Percentiles rank a stretch among this genome's conserved stretches.
Conservation (phyloP, 1,140 invertebrate genomes). For the Drosophila nigromelanica region DNA sequence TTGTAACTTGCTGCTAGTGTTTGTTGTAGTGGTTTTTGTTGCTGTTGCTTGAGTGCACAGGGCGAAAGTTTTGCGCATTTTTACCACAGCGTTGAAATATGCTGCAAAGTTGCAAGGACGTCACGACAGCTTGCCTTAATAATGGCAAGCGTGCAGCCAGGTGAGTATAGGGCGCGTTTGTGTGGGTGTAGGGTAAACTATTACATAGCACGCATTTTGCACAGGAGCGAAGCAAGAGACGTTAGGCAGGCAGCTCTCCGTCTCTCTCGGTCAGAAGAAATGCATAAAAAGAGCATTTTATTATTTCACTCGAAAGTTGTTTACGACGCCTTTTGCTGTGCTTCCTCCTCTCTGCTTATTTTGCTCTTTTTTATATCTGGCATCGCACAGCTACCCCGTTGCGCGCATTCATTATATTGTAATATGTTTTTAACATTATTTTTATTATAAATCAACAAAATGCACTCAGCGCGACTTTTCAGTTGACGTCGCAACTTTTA, state of each 20-base stretch:
- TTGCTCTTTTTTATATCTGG: constrained; percentile 12
- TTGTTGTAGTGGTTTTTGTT: constrained; percentile 19
- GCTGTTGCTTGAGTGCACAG: constrained; percentile 50
- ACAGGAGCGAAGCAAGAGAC: constrained; percentile 34
- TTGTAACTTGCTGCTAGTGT: constrained; percentile 27
- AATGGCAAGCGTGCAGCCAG: constrained; percentile 18
- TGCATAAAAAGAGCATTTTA: constrained; percentile 79
- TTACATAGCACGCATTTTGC: constrained; percentile 73
- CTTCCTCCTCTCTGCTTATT: constrained; percentile 18
- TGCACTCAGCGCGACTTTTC: constrained; percentile 66
- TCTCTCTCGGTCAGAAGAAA: constrained; percentile 32
- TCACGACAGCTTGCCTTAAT: constrained; percentile 70
- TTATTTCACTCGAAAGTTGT: constrained; percentile 79
- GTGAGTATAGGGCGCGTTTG: not conserved
- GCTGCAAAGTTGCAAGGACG: constrained; percentile 70
- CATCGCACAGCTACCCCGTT: constrained; percentile 13
- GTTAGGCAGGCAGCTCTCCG: not conserved
- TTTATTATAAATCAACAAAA: constrained; percentile 78
- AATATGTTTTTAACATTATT: constrained; percentile 79
- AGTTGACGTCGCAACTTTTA: constrained; percentile 62
- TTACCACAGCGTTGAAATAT: constrained; percentile 63
- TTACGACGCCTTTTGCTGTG: constrained; percentile 56
- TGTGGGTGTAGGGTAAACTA: constrained; percentile 49
- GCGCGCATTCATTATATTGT: constrained; percentile 69
- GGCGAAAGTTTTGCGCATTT: constrained; percentile 62